Base-by-base conservation (phyloP, 2,888 invertebrate species). In the Ichneumon xanthorius region DNA sequence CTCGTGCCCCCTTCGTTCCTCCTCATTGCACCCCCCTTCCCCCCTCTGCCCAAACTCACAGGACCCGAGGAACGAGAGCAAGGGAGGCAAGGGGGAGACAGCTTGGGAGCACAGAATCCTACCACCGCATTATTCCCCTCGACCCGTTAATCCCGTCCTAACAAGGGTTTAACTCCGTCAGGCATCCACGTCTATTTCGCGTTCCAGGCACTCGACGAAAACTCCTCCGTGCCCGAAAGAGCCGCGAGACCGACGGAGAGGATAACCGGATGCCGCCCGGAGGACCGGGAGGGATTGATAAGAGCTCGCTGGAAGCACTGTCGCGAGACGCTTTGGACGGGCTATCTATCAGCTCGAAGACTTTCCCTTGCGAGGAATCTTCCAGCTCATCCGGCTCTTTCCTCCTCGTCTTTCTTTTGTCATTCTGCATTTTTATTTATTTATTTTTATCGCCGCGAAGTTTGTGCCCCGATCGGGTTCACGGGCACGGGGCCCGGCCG, bases 91-190 rank as follows among this genome's bases (percentile, higher is more conserved):
- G 61, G 68, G 67, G 55, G 50, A 79, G 65, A 83, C 78, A 70
- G 67, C 72, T 33, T 40, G 76, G 26, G 63, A 37, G 9, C 58
- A 7, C 55, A 22, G 37, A 11, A 37, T 75, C 16, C 67, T 50
- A 26, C 73, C 22, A 67, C 63, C 33, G 30, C 67, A 73, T 67
- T 53, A 55, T 65, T 63, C 33, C 70, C 45, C 77, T 65, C 71
- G 72, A 85, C 84, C 88, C 89, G 90, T 91, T 92, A 91, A 92
- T 92, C 91, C 91, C 85, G 73, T 75, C 89, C 89, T 91, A 91
- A 91, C 90, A 90, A 90, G 91, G 88, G 86, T 89, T 90, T 89
- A 90, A 90, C 89, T 90, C 86, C 68, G 82, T 89, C 88, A 82
- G 87, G 65, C 82, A 81, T 73, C 77, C 88, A 73, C 78, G 71